These are phyloP conservation scores for Fulmarus glacialis DNA, from an alignment of 2,113 vertebrate species.

Conservation along the genomic window DNA sequence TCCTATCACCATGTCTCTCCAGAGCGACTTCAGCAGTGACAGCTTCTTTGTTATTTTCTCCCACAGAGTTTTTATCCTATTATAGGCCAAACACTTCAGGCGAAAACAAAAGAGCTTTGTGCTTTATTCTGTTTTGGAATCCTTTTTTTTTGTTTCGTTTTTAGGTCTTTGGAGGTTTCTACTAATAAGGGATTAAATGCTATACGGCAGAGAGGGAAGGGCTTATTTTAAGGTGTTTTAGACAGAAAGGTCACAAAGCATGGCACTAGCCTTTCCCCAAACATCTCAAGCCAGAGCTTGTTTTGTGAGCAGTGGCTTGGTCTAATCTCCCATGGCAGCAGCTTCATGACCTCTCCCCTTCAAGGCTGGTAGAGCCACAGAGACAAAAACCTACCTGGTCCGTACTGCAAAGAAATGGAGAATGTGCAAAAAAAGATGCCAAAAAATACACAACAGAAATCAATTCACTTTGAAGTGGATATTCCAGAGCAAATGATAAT, in stretches of 20 bases:
- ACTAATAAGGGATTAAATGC: not conserved
- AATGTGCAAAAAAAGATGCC: not conserved
- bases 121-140: not conserved
- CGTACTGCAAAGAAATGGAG: not conserved
- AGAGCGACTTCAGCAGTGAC: not conserved
- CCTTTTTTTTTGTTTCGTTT: not conserved
- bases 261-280: not conserved
- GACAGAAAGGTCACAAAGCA: not conserved
- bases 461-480: not conserved
- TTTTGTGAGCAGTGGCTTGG: not conserved
- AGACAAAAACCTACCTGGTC: not conserved
- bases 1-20: not conserved
- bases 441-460: not conserved
- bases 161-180: not conserved
- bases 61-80: not conserved
- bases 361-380: not conserved
- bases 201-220: not conserved
- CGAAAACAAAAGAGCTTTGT: not conserved
- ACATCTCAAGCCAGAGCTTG: not conserved
- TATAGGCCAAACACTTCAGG: not conserved
- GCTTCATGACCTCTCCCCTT: not conserved
- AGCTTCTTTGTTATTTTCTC: not conserved
- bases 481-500: not conserved
- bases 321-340: not conserved
- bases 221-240: not conserved